Percentiles rank a stretch among this genome's conserved stretches.
These are phyloP conservation scores for Pelusios castaneus DNA, from an alignment of 2,113 vertebrate genomes.

Conservation along the genomic window DNA sequence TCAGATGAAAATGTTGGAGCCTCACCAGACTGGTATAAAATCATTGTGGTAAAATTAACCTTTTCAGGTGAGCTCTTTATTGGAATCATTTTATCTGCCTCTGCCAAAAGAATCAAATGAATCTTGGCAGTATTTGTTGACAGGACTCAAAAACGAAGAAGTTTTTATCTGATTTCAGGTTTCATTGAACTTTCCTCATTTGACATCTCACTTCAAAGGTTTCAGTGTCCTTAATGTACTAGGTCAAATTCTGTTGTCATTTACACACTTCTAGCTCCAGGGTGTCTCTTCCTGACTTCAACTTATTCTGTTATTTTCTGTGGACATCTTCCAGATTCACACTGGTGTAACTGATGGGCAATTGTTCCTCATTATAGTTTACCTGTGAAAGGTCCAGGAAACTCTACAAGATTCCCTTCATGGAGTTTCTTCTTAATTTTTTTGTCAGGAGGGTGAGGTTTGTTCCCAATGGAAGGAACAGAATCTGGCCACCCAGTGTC, in stretches of 20 bases:
- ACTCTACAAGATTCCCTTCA: neutral
- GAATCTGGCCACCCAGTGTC: neutral
- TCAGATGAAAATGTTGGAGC: neutral
- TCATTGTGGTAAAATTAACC: neutral
- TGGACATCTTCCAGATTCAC: neutral
- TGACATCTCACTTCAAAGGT: neutral
- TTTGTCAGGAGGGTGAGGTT: neutral
- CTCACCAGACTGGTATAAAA: neutral
- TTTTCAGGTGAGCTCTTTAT: neutral
- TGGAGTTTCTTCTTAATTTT: fast-evolving
- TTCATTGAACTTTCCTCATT: neutral
- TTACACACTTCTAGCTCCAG: neutral
- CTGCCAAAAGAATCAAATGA: neutral
- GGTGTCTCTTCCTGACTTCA: neutral
- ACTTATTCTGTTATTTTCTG: neutral
- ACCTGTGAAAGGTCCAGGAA: fast-evolving
- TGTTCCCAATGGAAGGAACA: neutral
- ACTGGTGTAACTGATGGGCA: neutral
- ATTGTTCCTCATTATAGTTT: neutral
- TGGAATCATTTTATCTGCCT: neutral
- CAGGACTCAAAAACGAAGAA: neutral
- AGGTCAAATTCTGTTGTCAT: neutral
- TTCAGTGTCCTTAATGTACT: neutral
- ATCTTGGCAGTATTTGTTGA: neutral
- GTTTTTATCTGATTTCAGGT: neutral